phyloP scores from a whole-genome alignment of 2,113 vertebrate species.

The Labeo catla region DNA sequence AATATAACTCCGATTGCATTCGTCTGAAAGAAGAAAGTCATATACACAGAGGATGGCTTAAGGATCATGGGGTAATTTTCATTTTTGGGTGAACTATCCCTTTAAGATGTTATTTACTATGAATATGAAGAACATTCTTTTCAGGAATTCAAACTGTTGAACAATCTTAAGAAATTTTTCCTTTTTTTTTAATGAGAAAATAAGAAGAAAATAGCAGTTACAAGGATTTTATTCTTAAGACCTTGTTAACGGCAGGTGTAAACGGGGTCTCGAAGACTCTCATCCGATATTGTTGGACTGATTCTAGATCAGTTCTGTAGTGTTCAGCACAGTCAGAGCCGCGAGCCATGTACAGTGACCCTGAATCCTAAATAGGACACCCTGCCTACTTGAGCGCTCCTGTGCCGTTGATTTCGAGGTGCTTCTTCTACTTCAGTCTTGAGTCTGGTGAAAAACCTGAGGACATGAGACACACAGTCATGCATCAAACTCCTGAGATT shows the following conservation, averaged over 20 bases:
- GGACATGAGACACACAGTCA: conserved; percentile 12
- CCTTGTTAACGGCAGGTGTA: neutral
- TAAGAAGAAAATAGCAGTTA: too few relatives aligned
- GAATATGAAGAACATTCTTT: too few relatives aligned
- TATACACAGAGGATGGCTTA: too few relatives aligned
- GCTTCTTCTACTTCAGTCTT: neutral
- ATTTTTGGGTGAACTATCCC: too few relatives aligned
- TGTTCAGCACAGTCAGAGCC: conserved; percentile 18
- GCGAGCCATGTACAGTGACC: conserved; percentile 7
- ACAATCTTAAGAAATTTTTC: too few relatives aligned
- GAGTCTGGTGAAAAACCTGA: neutral
- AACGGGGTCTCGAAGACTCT: neutral
- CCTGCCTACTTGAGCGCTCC: neutral
- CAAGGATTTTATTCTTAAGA: neutral
- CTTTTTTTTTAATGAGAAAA: too few relatives aligned
- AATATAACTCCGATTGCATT: too few relatives aligned
- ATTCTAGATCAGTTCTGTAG: conserved; percentile 15
- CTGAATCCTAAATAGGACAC: conserved; percentile 38
- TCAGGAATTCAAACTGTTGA: too few relatives aligned
- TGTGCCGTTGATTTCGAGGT: neutral
- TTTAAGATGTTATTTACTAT: too few relatives aligned
- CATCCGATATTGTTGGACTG: neutral
- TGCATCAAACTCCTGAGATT: conserved; percentile 30
- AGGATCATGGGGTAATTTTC: too few relatives aligned
- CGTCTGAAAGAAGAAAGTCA: too few relatives aligned